These are phyloP conservation scores for Athalia cordata DNA, from an alignment of 2,888 invertebrate genomes.

Conservation along the genomic window DNA sequence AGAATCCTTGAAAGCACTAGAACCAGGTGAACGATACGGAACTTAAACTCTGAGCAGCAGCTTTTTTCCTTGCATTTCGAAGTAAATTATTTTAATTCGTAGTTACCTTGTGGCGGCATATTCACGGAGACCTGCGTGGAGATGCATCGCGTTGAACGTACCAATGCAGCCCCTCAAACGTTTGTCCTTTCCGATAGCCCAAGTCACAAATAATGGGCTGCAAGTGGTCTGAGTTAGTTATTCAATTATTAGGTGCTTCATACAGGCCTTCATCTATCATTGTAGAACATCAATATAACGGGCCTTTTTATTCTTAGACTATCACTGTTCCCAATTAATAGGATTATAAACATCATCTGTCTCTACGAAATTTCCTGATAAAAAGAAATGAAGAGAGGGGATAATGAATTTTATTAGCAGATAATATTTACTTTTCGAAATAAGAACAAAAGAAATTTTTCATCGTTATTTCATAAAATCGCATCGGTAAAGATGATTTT, in stretches of 20 bases:
- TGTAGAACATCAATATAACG: conserved; percentile 1
- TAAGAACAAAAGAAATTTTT: too few species aligned
- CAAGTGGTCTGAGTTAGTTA: conserved; percentile 63
- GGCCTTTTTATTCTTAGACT: too few species aligned
- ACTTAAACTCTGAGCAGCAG: not conserved
- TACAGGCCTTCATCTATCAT: conserved; percentile 28
- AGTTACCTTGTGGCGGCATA: conserved; percentile 92
- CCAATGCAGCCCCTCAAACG: conserved; percentile 98
- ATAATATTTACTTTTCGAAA: too few species aligned
- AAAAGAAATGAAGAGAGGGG: conserved; percentile 26
- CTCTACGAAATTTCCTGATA: not conserved
- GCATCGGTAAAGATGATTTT: too few species aligned
- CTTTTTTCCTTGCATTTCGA: conserved; percentile 1
- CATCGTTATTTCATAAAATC: too few species aligned
- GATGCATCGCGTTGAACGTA: conserved; percentile 97
- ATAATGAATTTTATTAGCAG: conserved; percentile 19
- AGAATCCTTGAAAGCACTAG: conserved; percentile 97
- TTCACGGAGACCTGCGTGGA: conserved; percentile 95
- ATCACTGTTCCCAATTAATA: too few species aligned
- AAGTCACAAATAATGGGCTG: conserved; percentile 99
- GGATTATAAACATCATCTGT: too few species aligned
- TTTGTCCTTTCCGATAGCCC: conserved; percentile 98
- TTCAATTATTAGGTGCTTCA: conserved; percentile 21
- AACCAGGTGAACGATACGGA: conserved; percentile 44
- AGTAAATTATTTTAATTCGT: conserved; percentile 33